Evolutionary conservation across 2,113 vertebrate species (phyloP).

Genomic region (Patagioenas fasciata): DNA sequence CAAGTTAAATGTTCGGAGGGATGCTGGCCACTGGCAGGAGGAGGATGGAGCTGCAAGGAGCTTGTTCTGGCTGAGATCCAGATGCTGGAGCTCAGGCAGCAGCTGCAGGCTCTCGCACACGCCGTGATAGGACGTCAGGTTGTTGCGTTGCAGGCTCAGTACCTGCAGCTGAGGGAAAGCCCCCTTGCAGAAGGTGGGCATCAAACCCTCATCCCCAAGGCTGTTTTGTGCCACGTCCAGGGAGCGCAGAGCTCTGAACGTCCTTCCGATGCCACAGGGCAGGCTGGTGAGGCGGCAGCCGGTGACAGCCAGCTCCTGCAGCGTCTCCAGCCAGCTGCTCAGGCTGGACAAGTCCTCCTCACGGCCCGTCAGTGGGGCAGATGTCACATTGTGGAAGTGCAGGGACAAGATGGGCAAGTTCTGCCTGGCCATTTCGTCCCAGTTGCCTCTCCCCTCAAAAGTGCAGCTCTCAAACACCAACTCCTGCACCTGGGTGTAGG

Average conservation of each 20-base stretch:
- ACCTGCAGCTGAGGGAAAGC: constrained; percentile 66
- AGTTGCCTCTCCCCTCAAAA: background rate
- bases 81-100: background rate
- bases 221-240: constrained; percentile 73
- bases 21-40: constrained; percentile 64
- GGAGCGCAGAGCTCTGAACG: constrained; percentile 41
- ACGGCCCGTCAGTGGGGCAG: background rate
- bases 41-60: background rate
- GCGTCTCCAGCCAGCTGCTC: constrained; percentile 55
- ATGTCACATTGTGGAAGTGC: constrained; percentile 56
- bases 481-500: constrained; percentile 54
- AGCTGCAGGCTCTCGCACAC: constrained; percentile 30
- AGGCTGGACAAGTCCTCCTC: constrained; percentile 20
- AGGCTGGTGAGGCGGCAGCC: constrained; percentile 14
- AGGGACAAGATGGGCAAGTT: constrained; percentile 42
- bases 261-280: constrained; percentile 37
- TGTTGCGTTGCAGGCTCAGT: constrained; percentile 58
- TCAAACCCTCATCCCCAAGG: constrained; percentile 22
- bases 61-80: constrained; percentile 76
- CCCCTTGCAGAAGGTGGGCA: constrained; percentile 23
- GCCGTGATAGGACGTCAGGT: constrained; percentile 8
- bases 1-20: constrained; percentile 62
- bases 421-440: background rate
- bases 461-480: constrained; percentile 66
- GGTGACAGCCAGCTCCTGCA: constrained; percentile 60